Conservation (phyloP, 2,113 vertebrate genomes). For the Istiophorus platypterus region DNA sequence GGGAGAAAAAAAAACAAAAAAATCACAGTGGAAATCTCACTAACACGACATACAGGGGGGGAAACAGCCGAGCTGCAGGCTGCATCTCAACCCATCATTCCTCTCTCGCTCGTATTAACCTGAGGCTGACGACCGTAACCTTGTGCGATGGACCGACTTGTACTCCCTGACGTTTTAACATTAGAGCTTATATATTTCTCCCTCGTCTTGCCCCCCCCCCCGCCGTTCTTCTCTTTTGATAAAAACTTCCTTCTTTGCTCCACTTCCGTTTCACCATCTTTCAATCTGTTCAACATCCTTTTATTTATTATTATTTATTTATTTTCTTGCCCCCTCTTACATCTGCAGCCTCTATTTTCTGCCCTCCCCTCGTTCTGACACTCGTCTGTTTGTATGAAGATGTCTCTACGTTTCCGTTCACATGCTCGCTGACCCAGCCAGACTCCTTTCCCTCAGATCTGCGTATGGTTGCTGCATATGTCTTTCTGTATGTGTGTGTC, state of each 20-base stretch:
- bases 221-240: neutral
- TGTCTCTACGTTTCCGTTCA: conserved; percentile 27
- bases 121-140: neutral
- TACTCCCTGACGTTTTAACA: neutral
- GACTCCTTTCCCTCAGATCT: neutral
- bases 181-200: neutral
- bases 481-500: neutral
- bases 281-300: conserved; percentile 1
- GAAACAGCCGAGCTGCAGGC: conserved; percentile 28
- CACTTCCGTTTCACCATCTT: conserved; percentile 3
- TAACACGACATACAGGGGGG: too few species aligned
- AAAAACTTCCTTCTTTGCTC: neutral
- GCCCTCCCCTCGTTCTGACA: neutral
- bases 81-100: conserved; percentile 19
- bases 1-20: too few species aligned
- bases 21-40: conserved; percentile 24
- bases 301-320: too few species aligned
- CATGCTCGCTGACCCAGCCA: conserved; percentile 41
- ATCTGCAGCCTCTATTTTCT: conserved; percentile 11
- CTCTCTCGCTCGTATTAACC: conserved; percentile 35
- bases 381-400: conserved; percentile 20
- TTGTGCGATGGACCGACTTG: conserved; percentile 4
- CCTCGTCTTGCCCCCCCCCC: neutral
- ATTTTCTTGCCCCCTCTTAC: conserved; percentile 2
- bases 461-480: neutral